A percentile compares a stretch with the other conserved stretches of the same genome.
phyloP scores from a whole-genome alignment of 2,888 invertebrate genomes.

The Neria commutata region DNA sequence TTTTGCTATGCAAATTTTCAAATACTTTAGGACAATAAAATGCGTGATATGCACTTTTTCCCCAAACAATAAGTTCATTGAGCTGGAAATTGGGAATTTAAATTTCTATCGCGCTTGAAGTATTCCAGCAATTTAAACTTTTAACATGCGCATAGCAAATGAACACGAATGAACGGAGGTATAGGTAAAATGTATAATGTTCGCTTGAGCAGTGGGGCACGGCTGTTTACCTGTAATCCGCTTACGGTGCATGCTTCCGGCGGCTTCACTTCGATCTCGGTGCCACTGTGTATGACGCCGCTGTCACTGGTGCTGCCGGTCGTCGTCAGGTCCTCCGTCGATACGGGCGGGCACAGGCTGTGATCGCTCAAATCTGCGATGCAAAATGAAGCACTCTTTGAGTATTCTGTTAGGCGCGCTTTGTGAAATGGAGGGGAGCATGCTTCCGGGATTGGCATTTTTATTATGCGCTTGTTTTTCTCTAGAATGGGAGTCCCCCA shows the following conservation, averaged over 20 bases:
- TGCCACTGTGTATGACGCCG: constrained; percentile 57
- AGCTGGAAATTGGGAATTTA: too few species aligned
- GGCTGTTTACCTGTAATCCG: constrained; percentile 75
- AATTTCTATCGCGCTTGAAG: too few species aligned
- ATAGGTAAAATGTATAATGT: too few species aligned
- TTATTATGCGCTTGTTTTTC: constrained; percentile 6
- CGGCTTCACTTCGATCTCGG: constrained; percentile 69
- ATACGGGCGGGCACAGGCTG: constrained; percentile 58
- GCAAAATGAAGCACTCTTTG: constrained; percentile 19
- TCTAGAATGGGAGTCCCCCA: background rate
- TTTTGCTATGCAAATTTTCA: too few species aligned
- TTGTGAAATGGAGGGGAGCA: constrained; percentile 1
- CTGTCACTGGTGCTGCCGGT: constrained; percentile 42
- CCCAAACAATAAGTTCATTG: too few species aligned
- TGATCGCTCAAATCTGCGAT: constrained; percentile 60
- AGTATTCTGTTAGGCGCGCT: background rate
- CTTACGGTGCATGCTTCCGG: constrained; percentile 58
- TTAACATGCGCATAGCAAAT: too few species aligned
- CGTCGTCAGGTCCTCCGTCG: constrained; percentile 55
- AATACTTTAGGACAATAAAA: too few species aligned
- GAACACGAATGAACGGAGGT: too few species aligned
- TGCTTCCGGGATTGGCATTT: background rate
- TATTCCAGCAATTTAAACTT: too few species aligned
- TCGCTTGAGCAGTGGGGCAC: too few species aligned
- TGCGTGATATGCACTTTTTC: too few species aligned